Conservation (phyloP, 1,140 invertebrate genomes). For the Aphelenchoides fujianensis region DNA sequence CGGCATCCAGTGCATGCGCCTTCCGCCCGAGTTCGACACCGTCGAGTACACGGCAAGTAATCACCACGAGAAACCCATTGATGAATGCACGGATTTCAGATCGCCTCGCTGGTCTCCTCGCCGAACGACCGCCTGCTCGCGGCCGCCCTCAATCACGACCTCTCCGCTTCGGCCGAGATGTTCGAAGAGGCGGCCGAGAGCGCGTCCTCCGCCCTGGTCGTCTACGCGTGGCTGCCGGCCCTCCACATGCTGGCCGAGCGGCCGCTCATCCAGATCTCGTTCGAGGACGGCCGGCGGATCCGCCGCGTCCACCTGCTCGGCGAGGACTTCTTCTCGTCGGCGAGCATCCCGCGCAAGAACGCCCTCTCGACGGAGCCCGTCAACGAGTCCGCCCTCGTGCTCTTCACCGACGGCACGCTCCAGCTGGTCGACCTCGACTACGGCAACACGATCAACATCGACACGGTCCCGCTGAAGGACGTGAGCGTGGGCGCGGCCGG, state of each 20-base stretch:
- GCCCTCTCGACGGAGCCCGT: constrained; percentile 7
- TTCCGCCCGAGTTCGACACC: constrained; percentile 10
- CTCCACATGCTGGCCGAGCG: neutral
- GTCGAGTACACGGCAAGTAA: constrained; percentile 10
- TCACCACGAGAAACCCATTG: neutral
- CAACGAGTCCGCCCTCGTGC: constrained; percentile 9
- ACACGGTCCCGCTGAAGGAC: neutral
- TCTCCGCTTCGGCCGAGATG: neutral
- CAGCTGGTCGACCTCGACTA: constrained; percentile 18
- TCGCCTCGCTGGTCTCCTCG: neutral
- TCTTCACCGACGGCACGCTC: constrained; percentile 4
- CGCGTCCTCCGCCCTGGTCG: neutral
- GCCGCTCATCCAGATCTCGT: neutral
- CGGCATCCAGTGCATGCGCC: constrained; percentile 17
- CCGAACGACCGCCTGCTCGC: neutral
- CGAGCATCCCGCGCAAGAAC: neutral
- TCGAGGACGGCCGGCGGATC: neutral
- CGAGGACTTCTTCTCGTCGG: constrained; percentile 3
- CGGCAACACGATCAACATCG: neutral
- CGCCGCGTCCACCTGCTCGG: neutral
- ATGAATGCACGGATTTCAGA: neutral
- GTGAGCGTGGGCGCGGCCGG: neutral
- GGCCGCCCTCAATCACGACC: neutral
- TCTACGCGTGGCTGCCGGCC: neutral
- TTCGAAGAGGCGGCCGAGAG: neutral